A percentile compares a stretch with the other conserved stretches of the same genome.
Conservation (phyloP, 2,797 vertebrate species). For the Coracias cyanogaster region DNA sequence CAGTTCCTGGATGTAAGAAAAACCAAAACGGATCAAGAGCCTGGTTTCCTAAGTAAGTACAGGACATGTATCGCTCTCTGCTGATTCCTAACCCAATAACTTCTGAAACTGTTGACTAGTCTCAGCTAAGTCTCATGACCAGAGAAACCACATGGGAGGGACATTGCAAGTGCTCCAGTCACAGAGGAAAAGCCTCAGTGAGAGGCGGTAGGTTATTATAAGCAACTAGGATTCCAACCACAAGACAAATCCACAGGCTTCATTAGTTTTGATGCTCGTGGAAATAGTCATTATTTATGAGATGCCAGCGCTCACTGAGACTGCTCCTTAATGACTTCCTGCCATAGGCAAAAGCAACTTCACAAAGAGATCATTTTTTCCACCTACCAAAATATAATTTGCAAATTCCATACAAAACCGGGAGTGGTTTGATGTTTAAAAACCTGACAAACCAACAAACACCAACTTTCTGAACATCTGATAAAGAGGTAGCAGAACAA, state of each 20-base stretch:
- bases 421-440: not conserved
- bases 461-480: not conserved
- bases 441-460: not conserved
- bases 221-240: not conserved
- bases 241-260: conserved; percentile 6
- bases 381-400: not conserved
- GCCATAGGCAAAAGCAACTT: not conserved
- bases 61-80: fast-evolving
- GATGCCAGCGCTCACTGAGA: not conserved
- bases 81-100: not conserved
- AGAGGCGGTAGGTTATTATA: not conserved
- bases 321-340: not conserved
- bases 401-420: not conserved
- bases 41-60: not conserved
- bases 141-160: not conserved
- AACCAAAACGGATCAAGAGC: not conserved
- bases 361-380: not conserved
- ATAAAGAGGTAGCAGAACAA: not conserved
- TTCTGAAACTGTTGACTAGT: not conserved
- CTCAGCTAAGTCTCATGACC: not conserved
- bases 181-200: not conserved
- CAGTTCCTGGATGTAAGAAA: not conserved
- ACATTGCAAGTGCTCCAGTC: not conserved
- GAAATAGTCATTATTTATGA: not conserved
- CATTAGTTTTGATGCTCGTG: not conserved